phyloP scores from a whole-genome alignment of 2,113 vertebrate species.

The Albula glossodonta region DNA sequence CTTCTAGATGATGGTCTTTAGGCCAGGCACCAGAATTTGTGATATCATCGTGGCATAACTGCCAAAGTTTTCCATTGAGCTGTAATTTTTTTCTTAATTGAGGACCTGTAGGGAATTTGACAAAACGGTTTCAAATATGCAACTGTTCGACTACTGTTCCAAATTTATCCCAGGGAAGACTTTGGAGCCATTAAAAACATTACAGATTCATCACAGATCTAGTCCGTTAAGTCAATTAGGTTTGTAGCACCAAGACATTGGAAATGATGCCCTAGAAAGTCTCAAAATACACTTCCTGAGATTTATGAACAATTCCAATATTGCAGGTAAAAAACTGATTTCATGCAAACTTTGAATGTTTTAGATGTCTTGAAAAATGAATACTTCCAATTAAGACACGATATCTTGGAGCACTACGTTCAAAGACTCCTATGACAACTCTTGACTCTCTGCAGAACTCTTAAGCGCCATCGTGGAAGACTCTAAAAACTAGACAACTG shows the following conservation, averaged over 20 bases:
- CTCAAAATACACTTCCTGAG: not conserved
- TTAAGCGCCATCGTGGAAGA: too few relatives aligned
- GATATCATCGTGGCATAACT: not conserved
- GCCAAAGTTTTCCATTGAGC: not conserved
- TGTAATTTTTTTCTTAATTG: not conserved
- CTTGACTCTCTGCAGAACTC: too few relatives aligned
- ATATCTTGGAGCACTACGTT: too few relatives aligned
- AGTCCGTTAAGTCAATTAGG: not conserved
- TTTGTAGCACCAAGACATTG: not conserved
- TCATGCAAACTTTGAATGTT: not conserved
- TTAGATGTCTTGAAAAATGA: not conserved
- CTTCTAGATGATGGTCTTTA: not conserved
- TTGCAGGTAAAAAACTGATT: not conserved
- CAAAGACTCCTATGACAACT: too few relatives aligned
- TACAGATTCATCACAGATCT: not conserved
- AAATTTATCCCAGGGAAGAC: too few relatives aligned
- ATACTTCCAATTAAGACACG: not conserved
- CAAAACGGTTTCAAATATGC: not conserved
- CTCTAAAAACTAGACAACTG: too few relatives aligned
- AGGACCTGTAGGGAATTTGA: not conserved
- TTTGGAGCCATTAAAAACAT: not conserved
- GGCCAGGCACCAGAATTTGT: constrained; percentile 15
- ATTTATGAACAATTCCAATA: not conserved
- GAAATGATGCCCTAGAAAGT: not conserved
- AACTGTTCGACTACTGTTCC: too few relatives aligned